A percentile compares a stretch with the other conserved stretches of the same genome.
Conservation (phyloP, 2,113 vertebrate genomes). For the Prionailurus viverrinus region DNA sequence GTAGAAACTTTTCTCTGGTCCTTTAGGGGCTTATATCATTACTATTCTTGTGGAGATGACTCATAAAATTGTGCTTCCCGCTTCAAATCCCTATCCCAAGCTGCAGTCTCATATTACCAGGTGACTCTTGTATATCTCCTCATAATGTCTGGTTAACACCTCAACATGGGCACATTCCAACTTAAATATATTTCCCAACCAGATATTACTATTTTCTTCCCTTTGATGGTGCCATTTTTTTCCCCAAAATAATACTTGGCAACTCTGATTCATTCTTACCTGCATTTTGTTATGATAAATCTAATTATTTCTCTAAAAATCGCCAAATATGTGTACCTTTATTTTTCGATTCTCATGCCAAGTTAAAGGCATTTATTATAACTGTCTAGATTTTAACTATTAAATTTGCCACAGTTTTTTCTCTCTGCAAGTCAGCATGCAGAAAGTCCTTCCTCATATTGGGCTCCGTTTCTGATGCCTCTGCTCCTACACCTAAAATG, state of each 20-base stretch:
- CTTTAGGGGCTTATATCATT: not conserved
- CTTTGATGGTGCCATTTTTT: not conserved
- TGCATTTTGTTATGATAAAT: not conserved
- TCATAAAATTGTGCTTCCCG: not conserved
- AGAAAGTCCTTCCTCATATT: not conserved
- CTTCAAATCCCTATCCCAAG: not conserved
- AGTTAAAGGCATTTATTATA: not conserved
- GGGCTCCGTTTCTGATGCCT: not conserved
- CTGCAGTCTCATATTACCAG: not conserved
- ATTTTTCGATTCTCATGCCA: not conserved
- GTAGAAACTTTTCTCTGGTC: not conserved
- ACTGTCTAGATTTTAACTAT: not conserved
- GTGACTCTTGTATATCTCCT: not conserved
- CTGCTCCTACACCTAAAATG: rapidly evolving
- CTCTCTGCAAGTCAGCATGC: not conserved
- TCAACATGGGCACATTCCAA: not conserved
- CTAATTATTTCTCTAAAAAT: slow-evolving; percentile 16
- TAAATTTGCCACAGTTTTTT: not conserved
- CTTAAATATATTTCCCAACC: not conserved
- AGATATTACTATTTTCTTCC: not conserved
- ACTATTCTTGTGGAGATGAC: not conserved
- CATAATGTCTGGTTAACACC: not conserved
- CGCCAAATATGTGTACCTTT: not conserved
- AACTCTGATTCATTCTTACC: not conserved
- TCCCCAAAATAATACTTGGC: not conserved